Base-by-base conservation (phyloP, 2,888 invertebrate species). In the Elaeidobius kamerunicus region DNA sequence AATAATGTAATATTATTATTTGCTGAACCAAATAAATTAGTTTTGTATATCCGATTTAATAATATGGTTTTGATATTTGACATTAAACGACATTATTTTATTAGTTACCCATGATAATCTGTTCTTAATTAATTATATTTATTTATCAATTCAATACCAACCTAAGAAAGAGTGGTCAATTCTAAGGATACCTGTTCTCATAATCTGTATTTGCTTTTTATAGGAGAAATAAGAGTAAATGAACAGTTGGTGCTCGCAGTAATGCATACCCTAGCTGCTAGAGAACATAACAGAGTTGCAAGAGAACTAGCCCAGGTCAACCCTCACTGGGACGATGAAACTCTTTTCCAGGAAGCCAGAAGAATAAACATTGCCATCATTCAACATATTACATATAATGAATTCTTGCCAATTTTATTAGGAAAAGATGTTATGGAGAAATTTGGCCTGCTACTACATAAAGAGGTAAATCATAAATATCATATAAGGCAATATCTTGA, bases 291-390 rank as follows among this genome's bases (percentile, higher is more conserved):
- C 73, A 78, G 91, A 53, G 74, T 91, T 0, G 93, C 94, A 0
- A 81, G 79, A 44, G 85, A 76, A 4, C 73, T 96, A 30, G 81
- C 85, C 0, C 81, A 81, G 42, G 81, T 94, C 3, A 94, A 95
- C 74, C 91, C 91, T 0, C 91, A 91, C 69, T 94, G 93, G 94
- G 90, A 92, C 66, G 94, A 94, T 65, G 94, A 94, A 74, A 92
- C 87, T 0, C 73, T 93, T 1, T 94, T 86, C 78, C 93, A 93
- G 69, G 92, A 92, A 75, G 76, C 91, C 0, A 78, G 92, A 58
- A 80, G 91, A 45, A 89, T 93, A 64, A 86, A 85, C 61, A 86
- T 92, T 48, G 92, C 90, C 2, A 84, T 86, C 70, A 87, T 93
- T 52, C 92, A 93, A 68, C 92, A 93, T 67, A 85, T 93, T 52